Evolutionary conservation across 1,140 invertebrate genomes (phyloP).

Genomic region (Antheraea mylitta): DNA sequence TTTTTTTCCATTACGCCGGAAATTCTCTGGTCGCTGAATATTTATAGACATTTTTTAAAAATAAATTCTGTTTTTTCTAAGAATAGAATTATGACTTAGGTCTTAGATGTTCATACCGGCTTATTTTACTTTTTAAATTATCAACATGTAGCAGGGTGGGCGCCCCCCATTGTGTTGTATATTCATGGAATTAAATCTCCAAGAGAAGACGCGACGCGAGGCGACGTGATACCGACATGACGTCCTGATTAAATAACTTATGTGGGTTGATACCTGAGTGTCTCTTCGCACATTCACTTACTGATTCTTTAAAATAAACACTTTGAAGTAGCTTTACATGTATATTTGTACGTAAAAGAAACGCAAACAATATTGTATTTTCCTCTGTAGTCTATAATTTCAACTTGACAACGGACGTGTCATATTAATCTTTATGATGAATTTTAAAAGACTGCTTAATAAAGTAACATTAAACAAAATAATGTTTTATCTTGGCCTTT

Average conservation of each 20-base stretch:
- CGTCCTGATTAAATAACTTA: neutral
- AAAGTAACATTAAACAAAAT: slow-evolving; percentile 12
- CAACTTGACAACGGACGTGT: slow-evolving; percentile 1
- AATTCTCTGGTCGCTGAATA: slow-evolving; percentile 20
- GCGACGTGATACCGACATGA: neutral
- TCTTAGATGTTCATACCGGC: neutral
- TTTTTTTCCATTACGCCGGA: slow-evolving; percentile 28
- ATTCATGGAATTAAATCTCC: slow-evolving; percentile 13
- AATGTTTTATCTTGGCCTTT: slow-evolving; percentile 12
- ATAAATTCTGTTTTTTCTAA: neutral
- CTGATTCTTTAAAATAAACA: neutral
- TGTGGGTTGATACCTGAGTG: neutral
- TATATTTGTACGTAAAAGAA: neutral
- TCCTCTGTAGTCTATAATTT: neutral
- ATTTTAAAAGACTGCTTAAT: slow-evolving; percentile 15
- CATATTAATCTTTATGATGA: slow-evolving; percentile 17
- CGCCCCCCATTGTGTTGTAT: slow-evolving; percentile 13
- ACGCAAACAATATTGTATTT: neutral
- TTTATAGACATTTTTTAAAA: neutral
- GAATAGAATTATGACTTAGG: neutral
- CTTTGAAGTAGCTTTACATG: too few species aligned
- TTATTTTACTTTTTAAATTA: slow-evolving; percentile 11
- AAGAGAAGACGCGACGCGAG: neutral
- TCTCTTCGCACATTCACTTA: neutral
- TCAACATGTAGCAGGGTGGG: neutral